These are phyloP conservation scores for Chloropsis cyanopogon DNA, from an alignment of 2,113 vertebrate species.

Conservation along the genomic window DNA sequence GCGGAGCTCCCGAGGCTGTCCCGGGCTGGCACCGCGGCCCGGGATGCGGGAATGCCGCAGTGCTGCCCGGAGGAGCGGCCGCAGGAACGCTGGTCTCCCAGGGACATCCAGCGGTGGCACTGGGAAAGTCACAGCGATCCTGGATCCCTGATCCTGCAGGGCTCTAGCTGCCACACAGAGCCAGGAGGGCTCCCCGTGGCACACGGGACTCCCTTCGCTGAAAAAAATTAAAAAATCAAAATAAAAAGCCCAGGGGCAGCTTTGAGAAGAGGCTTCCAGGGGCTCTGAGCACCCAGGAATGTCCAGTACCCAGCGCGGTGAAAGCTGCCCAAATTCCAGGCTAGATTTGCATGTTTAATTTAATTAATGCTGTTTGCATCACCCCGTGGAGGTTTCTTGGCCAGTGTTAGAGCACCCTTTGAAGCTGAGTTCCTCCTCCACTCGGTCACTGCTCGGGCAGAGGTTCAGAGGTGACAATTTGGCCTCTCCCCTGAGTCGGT, in stretches of 20 bases:
- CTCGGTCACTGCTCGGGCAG: not conserved
- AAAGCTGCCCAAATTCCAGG: too few species aligned
- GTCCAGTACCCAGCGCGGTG: fast-evolving
- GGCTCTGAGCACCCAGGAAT: not conserved
- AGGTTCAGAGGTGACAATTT: not conserved
- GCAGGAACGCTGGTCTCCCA: not conserved
- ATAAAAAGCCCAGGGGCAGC: not conserved
- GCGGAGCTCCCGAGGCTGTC: not conserved
- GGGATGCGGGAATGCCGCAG: not conserved
- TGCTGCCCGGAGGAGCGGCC: not conserved
- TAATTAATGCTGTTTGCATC: not conserved
- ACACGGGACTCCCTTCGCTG: fast-evolving
- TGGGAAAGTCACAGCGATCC: not conserved
- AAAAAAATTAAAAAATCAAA: not conserved
- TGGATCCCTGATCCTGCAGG: not conserved
- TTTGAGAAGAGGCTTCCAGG: not conserved
- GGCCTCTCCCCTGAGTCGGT: not conserved
- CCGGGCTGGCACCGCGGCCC: too few species aligned
- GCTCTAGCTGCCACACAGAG: not conserved
- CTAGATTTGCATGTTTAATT: not conserved
- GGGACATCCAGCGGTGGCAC: slow-evolving; percentile 23
- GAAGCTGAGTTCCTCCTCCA: fast-evolving
- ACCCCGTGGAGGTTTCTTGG: not conserved
- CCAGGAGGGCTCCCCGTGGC: not conserved
- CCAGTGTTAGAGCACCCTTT: not conserved